phyloP scores from a whole-genome alignment of 2,113 vertebrate species.

The Dipodomys stephensi region DNA sequence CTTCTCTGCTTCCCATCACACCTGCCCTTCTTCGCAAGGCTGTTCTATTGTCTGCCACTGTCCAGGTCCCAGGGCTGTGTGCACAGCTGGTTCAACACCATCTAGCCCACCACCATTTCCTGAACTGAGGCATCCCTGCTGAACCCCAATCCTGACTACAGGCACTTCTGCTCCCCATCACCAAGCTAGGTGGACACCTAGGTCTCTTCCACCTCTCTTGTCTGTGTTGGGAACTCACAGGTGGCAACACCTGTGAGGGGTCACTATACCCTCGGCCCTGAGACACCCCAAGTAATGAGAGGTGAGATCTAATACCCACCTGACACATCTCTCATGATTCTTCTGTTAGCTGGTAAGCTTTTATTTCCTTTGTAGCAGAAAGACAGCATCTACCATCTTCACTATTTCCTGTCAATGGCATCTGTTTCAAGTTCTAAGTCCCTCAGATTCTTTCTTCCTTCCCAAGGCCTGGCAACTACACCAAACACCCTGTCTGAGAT shows the following conservation, averaged over 20 bases:
- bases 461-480: neutral
- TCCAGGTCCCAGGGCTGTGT: neutral
- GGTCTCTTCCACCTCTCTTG: neutral
- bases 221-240: neutral
- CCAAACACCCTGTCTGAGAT: neutral
- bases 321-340: neutral
- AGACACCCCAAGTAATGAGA: neutral
- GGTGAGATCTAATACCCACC: neutral
- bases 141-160: neutral
- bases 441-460: neutral
- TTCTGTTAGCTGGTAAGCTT: neutral
- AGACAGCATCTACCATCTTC: neutral
- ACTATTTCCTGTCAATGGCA: neutral
- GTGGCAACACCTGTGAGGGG: neutral
- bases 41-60: neutral
- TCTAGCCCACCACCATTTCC: neutral
- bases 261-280: neutral
- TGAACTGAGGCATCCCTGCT: neutral
- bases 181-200: too few relatives aligned
- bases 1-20: neutral
- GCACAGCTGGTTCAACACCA: neutral
- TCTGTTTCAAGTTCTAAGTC: constrained; percentile 14
- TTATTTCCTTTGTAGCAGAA: neutral
- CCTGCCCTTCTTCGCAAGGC: neutral
- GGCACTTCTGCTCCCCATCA: too few relatives aligned